A percentile compares a stretch with the other conserved stretches of the same genome.
phyloP scores from a whole-genome alignment of 2,797 vertebrate genomes.

The Macropodus opercularis region DNA sequence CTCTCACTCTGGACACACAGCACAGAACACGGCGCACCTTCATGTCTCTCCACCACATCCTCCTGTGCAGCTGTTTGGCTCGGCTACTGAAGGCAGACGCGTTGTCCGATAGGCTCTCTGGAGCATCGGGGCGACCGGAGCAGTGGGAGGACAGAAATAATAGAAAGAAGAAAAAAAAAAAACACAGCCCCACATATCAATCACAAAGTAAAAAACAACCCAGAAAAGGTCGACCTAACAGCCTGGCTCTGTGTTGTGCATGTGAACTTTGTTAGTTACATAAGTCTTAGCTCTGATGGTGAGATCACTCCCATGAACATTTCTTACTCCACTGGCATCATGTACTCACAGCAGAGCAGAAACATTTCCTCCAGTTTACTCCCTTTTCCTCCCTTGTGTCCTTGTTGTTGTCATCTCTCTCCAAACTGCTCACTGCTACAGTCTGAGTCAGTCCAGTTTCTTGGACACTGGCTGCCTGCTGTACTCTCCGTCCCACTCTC shows the following conservation, averaged over 20 bases:
- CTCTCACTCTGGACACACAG: neutral
- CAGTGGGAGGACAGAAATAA: conserved; percentile 8
- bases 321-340: conserved; percentile 9
- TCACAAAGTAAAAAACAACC: conserved; percentile 15
- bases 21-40: conserved; percentile 80
- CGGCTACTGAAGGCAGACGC: conserved; percentile 98
- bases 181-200: conserved; percentile 23
- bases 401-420: conserved; percentile 16
- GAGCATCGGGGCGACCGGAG: conserved; percentile 9
- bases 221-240: neutral
- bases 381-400: conserved; percentile 15
- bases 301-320: conserved; percentile 11
- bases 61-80: conserved; percentile 95
- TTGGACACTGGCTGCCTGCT: too few relatives aligned
- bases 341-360: conserved; percentile 21
- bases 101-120: conserved; percentile 97
- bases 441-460: conserved; percentile 20
- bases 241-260: conserved; percentile 15
- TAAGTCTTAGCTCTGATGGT: conserved; percentile 21
- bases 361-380: conserved; percentile 28
- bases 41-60: conserved; percentile 98
- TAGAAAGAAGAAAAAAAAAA: neutral
- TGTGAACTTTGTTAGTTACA: conserved; percentile 32
- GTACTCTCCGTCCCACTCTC: too few relatives aligned
- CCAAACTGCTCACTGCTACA: conserved; percentile 8